Evolutionary conservation across 1,140 invertebrate genomes (phyloP).

Genomic region (Bombus polaris): DNA sequence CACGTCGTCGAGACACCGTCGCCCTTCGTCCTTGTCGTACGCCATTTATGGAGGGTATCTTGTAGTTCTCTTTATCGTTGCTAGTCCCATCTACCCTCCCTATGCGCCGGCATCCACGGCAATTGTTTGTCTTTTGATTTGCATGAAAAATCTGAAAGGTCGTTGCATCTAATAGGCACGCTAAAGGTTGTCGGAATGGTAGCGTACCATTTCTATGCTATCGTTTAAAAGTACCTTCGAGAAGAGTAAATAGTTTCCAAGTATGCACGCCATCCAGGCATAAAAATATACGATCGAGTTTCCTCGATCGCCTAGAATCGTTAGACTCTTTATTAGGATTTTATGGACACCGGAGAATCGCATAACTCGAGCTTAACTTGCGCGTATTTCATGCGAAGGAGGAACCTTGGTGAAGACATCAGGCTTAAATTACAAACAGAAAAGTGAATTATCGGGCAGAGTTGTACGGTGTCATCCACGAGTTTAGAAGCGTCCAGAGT

Average conservation of each 20-base stretch:
- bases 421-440: constrained; percentile 13
- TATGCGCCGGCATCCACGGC: not conserved
- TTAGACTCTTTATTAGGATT: not conserved
- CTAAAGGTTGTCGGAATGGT: constrained; percentile 8
- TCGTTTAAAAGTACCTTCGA: no score
- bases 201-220: not conserved
- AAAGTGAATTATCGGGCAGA: constrained; percentile 13
- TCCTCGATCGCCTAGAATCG: not conserved
- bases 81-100: not conserved
- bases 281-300: not conserved
- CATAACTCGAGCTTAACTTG: not conserved
- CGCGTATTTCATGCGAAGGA: not conserved
- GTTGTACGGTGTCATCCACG: constrained; percentile 15
- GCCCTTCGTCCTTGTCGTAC: constrained; percentile 63
- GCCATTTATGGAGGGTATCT: constrained; percentile 62
- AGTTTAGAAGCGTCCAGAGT: constrained; percentile 20
- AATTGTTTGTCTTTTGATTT: constrained; percentile 6
- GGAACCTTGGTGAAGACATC: constrained; percentile 19
- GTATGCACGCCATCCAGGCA: no score
- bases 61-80: constrained; percentile 34
- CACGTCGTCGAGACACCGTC: constrained; percentile 61
- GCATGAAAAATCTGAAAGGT: constrained; percentile 5
- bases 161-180: constrained; percentile 10
- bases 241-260: not conserved
- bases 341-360: not conserved